Conservation (phyloP, 1,140 invertebrate genomes). For the Palaemon carinicauda region DNA sequence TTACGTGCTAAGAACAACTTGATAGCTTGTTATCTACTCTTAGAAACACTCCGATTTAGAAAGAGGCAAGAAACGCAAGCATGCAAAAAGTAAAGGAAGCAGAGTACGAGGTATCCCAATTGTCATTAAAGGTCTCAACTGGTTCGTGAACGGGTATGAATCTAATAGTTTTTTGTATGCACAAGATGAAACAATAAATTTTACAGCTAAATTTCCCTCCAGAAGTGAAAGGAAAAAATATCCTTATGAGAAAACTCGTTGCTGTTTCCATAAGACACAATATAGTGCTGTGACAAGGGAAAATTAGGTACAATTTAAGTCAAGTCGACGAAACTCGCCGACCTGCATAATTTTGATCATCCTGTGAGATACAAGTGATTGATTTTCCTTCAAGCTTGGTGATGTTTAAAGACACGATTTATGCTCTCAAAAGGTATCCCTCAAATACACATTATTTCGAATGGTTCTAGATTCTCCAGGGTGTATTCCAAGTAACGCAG, state of each 20-base stretch:
- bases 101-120: too few species aligned
- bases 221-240: neutral
- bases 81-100: too few species aligned
- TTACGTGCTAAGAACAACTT: too few species aligned
- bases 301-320: constrained; percentile 43
- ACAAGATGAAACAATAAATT: neutral
- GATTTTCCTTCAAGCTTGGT: neutral
- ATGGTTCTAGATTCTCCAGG: neutral
- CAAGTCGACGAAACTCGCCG: neutral
- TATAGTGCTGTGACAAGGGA: constrained; percentile 41
- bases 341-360: neutral
- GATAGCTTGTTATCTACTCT: too few species aligned
- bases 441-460: neutral
- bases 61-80: too few species aligned
- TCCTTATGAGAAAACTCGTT: neutral
- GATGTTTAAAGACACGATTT: neutral
- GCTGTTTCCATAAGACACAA: constrained; percentile 36
- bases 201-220: neutral
- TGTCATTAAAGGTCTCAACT: too few species aligned
- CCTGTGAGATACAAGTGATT: neutral
- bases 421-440: neutral
- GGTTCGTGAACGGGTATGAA: too few species aligned
- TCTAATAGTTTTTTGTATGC: too few species aligned
- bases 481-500: constrained; percentile 30
- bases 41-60: too few species aligned